Evolutionary conservation across 1,140 invertebrate genomes (phyloP), one percentile per base, ranked within the genome.

Genomic region (Micrasema minimum): DNA sequence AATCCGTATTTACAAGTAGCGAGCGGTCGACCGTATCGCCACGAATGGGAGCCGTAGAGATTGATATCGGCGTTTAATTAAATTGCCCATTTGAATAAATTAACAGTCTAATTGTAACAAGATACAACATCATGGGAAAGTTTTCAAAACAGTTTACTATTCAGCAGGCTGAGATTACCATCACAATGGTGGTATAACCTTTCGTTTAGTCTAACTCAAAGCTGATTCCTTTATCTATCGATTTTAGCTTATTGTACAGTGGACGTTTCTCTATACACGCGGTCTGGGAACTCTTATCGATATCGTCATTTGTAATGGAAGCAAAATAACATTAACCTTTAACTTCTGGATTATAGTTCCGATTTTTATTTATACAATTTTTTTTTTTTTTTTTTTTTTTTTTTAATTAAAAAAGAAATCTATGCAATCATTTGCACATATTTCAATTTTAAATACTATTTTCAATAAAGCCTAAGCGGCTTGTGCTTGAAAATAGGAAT

Each of bases 21-120:
- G 45, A 31, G n/a, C 35, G 18, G 35, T 12, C 2, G 16, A 51
- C 23, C 43, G 43, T 35, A 51, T 51, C 45, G 14, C 31, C 16
- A n/a, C 31, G 64, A 66, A 38, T 66, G 64, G 45, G 45, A 51
- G 48, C 35, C 64, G 48, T 51, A 46, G 20, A 23, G 45, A 66
- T 66, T 66, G 64, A 51, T 66, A 66, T 66, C 48, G 48, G 35
- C 48, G 48, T 66, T 73, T 73, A 73, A 73, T 73, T 73, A 67
- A 73, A 73, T 66, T 69, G 66, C 71, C 67, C 71, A 65, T 73
- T 73, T 73, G 71, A 73, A 73, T 73, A 73, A 73, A 73, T 73
- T 73, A 69, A 65, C 71, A 69, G 67, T 64, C 62, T 69, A 73
- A 73, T 73, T 69, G 65, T 57, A 62, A 57, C 57, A 46, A 61